Conservation (phyloP, 2,113 vertebrate genomes). For the Campylomormyrus numenius region DNA sequence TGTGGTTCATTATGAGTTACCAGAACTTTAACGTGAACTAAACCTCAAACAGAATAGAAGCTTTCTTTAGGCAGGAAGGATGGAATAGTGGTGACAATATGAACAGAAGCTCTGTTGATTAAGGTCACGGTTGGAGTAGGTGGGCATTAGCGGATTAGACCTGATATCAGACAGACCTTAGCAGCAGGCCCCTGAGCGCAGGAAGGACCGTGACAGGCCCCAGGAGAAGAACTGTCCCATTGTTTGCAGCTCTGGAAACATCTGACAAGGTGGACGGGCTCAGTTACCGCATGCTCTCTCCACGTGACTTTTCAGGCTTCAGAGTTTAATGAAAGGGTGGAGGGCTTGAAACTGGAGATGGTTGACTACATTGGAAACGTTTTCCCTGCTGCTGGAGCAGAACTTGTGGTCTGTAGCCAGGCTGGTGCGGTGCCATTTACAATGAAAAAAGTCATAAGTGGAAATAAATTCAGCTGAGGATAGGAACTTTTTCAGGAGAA, state of each 20-base stretch:
- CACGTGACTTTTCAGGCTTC: neutral
- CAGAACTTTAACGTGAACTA: neutral
- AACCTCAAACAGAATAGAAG: neutral
- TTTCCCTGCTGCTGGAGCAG: neutral
- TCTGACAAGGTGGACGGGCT: constrained; percentile 19
- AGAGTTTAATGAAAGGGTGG: neutral
- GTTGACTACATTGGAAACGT: neutral
- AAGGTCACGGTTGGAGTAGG: neutral
- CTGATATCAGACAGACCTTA: neutral
- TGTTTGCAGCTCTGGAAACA: neutral
- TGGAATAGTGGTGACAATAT: neutral
- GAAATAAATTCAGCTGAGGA: neutral
- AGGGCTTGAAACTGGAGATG: constrained; percentile 5
- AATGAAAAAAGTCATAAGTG: neutral
- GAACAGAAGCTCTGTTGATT: neutral
- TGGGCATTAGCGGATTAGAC: neutral
- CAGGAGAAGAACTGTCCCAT: neutral
- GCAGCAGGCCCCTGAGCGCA: neutral
- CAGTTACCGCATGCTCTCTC: neutral
- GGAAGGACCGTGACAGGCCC: neutral
- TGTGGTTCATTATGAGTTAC: neutral
- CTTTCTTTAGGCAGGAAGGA: neutral
- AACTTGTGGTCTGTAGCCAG: neutral
- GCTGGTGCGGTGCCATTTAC: neutral
- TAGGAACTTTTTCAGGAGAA: neutral